Evolutionary conservation across 2,113 vertebrate genomes (phyloP).

Genomic region (Lepidothrix coronata): DNA sequence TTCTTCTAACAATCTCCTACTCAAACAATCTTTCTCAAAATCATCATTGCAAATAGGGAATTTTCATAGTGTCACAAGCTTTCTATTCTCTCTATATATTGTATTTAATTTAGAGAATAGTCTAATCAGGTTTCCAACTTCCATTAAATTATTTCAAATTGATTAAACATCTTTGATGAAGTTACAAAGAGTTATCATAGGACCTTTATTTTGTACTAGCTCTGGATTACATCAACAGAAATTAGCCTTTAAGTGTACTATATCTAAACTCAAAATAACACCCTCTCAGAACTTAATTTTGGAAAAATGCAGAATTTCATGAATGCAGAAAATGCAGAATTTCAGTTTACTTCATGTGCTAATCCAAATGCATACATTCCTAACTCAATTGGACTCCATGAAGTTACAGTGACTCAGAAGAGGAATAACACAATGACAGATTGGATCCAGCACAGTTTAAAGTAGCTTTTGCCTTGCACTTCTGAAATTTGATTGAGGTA

Average conservation of each 20-base stretch:
- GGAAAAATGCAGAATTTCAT: neutral
- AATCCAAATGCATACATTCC: neutral
- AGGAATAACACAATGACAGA: neutral
- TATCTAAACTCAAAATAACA: neutral
- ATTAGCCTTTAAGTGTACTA: neutral
- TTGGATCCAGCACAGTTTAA: neutral
- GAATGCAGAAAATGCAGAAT: no score
- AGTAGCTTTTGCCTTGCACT: neutral
- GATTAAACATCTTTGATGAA: neutral
- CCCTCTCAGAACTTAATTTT: neutral
- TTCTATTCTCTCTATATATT: neutral
- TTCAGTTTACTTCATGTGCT: neutral
- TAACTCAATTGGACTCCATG: neutral
- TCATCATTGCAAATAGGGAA: neutral
- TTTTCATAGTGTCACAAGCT: neutral
- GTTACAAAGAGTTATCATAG: neutral
- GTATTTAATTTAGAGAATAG: neutral
- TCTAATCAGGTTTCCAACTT: neutral
- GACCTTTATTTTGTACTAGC: neutral
- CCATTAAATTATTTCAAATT: neutral
- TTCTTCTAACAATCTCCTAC: neutral
- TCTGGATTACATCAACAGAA: neutral
- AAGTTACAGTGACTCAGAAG: neutral
- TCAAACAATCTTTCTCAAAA: neutral
- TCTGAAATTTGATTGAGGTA: neutral